Conservation (phyloP, 37 sponge, comb jelly and placozoan species). For the Oopsacas minuta region DNA sequence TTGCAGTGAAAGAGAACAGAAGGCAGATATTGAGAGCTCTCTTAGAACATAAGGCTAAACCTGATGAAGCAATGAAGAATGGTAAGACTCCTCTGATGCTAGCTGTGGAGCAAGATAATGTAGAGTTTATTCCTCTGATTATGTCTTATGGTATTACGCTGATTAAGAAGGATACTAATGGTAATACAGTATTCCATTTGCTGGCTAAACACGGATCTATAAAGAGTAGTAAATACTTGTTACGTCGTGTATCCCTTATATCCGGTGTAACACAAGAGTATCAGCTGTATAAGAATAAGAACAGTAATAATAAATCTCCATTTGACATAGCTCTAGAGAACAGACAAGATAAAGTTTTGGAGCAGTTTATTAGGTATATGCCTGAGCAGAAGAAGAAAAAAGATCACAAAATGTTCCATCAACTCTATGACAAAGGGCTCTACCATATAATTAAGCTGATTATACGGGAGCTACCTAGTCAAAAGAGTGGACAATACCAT, state of each 20-base stretch:
- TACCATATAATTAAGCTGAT: not conserved
- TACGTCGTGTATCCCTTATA: not conserved
- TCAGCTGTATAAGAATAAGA: constrained; percentile 10
- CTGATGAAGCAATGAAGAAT: not conserved
- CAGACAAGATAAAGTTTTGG: not conserved
- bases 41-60: not conserved
- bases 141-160: constrained; percentile 11
- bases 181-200: not conserved
- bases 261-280: constrained; percentile 10
- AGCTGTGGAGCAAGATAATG: not conserved
- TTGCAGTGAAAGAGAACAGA: not conserved
- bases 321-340: not conserved
- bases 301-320: not conserved
- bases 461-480: not conserved
- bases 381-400: not conserved
- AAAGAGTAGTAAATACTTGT: not conserved
- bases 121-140: not conserved
- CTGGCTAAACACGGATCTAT: not conserved
- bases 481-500: not conserved
- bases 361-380: not conserved
- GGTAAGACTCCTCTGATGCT: constrained; percentile 14
- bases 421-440: constrained; percentile 15
- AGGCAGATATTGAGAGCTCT: not conserved
- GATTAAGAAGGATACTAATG: not conserved
- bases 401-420: constrained; percentile 6